Conservation (phyloP, 2,113 vertebrate species). For the Heptranchias perlo region DNA sequence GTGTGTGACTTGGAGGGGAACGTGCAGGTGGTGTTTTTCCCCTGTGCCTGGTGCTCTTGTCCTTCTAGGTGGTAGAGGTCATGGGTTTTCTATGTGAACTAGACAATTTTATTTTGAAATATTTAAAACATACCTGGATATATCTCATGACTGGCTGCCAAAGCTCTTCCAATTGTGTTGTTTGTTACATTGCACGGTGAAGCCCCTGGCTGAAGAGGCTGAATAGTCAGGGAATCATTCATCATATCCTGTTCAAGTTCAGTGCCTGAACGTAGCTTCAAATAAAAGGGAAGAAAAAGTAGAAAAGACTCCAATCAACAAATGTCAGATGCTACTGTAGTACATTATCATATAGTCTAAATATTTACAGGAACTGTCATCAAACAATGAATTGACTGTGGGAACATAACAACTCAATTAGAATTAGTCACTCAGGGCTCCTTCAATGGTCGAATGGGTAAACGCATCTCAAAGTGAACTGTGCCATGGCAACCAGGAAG, state of each 20-base stretch:
- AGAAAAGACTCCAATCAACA: conserved; percentile 35
- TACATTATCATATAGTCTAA: conserved; percentile 18
- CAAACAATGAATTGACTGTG: not conserved
- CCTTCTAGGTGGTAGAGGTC: too few relatives aligned
- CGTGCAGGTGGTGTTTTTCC: too few relatives aligned
- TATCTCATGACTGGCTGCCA: conserved; percentile 70
- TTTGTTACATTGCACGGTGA: conserved; percentile 71
- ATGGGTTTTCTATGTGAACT: too few relatives aligned
- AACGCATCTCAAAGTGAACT: not conserved
- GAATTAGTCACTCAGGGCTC: not conserved
- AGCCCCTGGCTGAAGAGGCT: conserved; percentile 69
- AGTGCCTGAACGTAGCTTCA: conserved; percentile 71
- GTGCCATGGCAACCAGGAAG: not conserved
- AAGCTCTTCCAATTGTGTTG: conserved; percentile 66
- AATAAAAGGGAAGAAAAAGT: conserved; percentile 50
- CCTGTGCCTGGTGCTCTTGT: too few relatives aligned
- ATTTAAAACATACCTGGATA: conserved; percentile 68
- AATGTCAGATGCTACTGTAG: not conserved
- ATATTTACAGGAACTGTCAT: not conserved
- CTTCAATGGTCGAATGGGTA: not conserved
- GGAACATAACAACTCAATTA: not conserved
- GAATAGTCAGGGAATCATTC: conserved; percentile 77
- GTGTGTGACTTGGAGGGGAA: too few relatives aligned
- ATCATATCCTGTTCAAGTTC: conserved; percentile 76
- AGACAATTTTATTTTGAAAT: not conserved